Evolutionary conservation across 2,113 vertebrate species (phyloP).

Genomic region (Paraplagusia blochii): DNA sequence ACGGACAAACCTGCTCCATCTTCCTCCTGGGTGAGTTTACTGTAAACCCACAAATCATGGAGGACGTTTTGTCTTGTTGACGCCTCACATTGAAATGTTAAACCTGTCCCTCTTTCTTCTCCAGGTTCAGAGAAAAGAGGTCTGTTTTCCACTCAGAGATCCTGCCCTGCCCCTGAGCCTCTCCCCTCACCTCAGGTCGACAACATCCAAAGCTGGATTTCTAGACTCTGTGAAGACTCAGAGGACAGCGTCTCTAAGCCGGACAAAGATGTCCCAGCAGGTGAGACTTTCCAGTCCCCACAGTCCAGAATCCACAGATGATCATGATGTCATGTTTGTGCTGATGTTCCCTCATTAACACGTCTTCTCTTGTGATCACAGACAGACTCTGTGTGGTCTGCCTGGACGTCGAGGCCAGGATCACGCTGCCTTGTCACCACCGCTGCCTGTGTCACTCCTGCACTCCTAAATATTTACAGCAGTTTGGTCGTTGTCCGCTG

Average conservation of each 20-base stretch:
- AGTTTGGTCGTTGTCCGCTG: constrained; percentile 68
- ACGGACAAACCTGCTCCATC: constrained; percentile 78
- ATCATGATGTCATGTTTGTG: background rate
- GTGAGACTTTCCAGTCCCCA: constrained; percentile 14
- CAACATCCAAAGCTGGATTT: too few relatives aligned
- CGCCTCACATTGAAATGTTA: background rate
- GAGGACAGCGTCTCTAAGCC: background rate
- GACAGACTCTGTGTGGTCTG: constrained; percentile 66
- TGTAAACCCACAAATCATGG: background rate
- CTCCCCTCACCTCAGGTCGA: background rate
- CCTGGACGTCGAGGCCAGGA: constrained; percentile 8
- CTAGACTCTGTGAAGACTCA: background rate
- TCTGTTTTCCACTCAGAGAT: constrained; percentile 15
- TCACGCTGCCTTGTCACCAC: constrained; percentile 66
- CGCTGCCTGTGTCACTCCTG: constrained; percentile 67
- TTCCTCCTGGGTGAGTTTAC: constrained; percentile 74
- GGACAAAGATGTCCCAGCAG: background rate
- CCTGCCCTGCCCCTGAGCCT: constrained; percentile 51
- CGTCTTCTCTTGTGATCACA: constrained; percentile 14
- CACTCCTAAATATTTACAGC: constrained; percentile 7
- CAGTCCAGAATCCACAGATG: too few relatives aligned
- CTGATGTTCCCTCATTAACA: background rate
- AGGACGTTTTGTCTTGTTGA: background rate
- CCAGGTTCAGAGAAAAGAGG: constrained; percentile 64
- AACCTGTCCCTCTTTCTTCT: background rate